Conservation (phyloP, 2,113 vertebrate species). For the Menidia beryllina region DNA sequence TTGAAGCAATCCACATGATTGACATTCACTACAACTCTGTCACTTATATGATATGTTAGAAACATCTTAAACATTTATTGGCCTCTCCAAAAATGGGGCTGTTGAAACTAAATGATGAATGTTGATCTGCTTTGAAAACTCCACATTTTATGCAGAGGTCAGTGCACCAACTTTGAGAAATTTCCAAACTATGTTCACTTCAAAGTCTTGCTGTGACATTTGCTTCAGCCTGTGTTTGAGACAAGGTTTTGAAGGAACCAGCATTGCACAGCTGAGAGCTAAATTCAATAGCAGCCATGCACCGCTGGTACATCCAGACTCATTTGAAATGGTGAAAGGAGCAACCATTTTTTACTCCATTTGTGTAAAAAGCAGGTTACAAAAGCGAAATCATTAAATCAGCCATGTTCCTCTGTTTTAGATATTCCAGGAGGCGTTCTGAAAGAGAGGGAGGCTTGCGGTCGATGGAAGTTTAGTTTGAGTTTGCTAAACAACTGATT, state of each 20-base stretch:
- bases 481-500: neutral
- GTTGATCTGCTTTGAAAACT: too few species aligned
- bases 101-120: too few species aligned
- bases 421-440: constrained; percentile 29
- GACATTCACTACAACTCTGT: too few species aligned
- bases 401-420: constrained; percentile 44
- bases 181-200: constrained; percentile 2
- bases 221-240: constrained; percentile 9
- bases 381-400: constrained; percentile 44
- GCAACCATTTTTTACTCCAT: constrained; percentile 3
- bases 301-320: constrained; percentile 22
- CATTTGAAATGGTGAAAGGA: constrained; percentile 4
- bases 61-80: too few species aligned
- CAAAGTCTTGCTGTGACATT: neutral
- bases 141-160: too few species aligned
- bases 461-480: neutral
- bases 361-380: constrained; percentile 23
- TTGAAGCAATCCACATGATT: too few species aligned
- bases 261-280: neutral
- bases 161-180: neutral
- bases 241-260: constrained; percentile 17
- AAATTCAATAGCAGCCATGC: constrained; percentile 6
- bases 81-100: too few species aligned
- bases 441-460: constrained; percentile 31
- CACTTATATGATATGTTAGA: too few species aligned